Evolutionary conservation across 2,888 invertebrate genomes (phyloP), one percentile per base, ranked within the genome.

Genomic region (Tillus elongatus): DNA sequence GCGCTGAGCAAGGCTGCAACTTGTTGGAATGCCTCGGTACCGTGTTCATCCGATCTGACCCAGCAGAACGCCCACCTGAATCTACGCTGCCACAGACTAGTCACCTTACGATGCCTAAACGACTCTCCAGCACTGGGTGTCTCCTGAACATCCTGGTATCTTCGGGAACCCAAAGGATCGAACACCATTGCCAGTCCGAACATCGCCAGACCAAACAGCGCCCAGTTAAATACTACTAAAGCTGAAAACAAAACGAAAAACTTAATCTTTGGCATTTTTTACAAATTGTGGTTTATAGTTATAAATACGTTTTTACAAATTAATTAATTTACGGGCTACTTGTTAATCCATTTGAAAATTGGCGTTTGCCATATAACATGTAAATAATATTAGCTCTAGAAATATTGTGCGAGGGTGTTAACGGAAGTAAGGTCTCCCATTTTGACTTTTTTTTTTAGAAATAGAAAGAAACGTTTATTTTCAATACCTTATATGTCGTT

Each of bases 181-280:
- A 89, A 88, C 31, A 87, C 79, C 63, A 88, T 69, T 30, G 81
- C 79, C 30, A 88, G 68, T 0, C 83, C 84, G 50, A 87, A 75
- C 14, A 87, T 66, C 2, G 83, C 79, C 8, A 83, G 67, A 1
- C 79, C 77, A 36, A 86, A 73, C 34, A 87, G 73, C 12, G 82
- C 75, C 88, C 88, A 90, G 56, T 86, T 84, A 61, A 82, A 83
- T 33, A 87, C 70, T 0, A 87, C 83, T 49, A 86, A 73, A 42
- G 80, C 82, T 77, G 64, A 24, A 64, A 63, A 30, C n/a, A 19
- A 19, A n/a, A 19, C 6, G n/a, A n/a, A n/a, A n/a, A 26, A 27
- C 11, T 4, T 34, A 26, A 9, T 10, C 3, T n/a, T n/a, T n/a
- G n/a, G n/a, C n/a, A 28, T 28, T 30, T 3, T 10, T 30, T 30